phyloP scores from a whole-genome alignment of 37 sponge, comb jelly and placozoan species.

The Axinella damicornis region DNA sequence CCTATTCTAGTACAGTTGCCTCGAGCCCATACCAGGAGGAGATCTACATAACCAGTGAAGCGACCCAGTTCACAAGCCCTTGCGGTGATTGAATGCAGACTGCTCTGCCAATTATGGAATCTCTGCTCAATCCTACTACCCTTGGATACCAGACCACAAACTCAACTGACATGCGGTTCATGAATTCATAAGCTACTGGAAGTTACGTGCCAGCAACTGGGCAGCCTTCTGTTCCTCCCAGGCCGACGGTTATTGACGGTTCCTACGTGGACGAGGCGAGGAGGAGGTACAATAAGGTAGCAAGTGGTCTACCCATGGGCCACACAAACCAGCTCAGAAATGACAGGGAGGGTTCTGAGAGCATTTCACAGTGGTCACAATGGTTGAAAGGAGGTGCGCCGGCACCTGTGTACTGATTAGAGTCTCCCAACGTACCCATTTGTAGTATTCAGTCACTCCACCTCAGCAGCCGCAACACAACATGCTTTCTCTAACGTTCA shows the following conservation, averaged over 20 bases:
- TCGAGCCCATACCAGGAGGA: background rate
- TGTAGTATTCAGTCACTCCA: too few species aligned
- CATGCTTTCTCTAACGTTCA: too few species aligned
- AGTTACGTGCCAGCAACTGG: too few species aligned
- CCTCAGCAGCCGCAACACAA: too few species aligned
- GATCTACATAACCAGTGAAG: background rate
- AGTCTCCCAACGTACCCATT: background rate
- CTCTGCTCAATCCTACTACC: background rate
- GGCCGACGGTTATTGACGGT: conserved; percentile 7
- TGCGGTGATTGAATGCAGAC: background rate
- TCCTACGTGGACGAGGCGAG: background rate
- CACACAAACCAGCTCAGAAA: background rate
- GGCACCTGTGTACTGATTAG: conserved; percentile 27
- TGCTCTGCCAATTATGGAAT: background rate
- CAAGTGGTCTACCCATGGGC: background rate
- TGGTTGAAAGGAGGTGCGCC: conserved; percentile 59
- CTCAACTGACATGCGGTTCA: too few species aligned
- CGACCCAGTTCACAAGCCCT: background rate
- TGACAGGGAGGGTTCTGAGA: conserved; percentile 6
- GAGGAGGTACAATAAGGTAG: background rate
- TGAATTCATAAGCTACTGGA: too few species aligned
- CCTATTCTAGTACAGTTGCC: too few species aligned
- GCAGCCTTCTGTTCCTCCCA: background rate
- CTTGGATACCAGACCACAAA: too few species aligned
- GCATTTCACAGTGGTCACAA: conserved; percentile 48